Conservation (phyloP, 2,797 vertebrate species). For the Eulemur albifrons region DNA sequence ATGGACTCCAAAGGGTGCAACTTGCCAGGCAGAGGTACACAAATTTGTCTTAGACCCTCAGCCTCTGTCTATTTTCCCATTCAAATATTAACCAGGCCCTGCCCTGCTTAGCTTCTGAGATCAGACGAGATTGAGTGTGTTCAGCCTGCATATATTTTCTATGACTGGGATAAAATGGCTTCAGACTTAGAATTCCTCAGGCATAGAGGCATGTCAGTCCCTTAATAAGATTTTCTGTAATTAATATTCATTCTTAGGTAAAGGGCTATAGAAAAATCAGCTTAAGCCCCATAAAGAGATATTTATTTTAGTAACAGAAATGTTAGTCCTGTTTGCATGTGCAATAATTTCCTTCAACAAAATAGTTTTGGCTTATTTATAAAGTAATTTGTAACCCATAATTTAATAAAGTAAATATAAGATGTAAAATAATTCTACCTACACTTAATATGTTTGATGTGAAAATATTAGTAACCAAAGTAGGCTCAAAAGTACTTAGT, state of each 20-base stretch:
- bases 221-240: constrained; percentile 51
- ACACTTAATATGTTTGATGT: constrained; percentile 40
- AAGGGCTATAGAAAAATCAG: not conserved
- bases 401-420: constrained; percentile 44
- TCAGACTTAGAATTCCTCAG: not conserved
- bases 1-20: not conserved
- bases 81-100: not conserved
- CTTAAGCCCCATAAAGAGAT: constrained; percentile 43
- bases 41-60: not conserved
- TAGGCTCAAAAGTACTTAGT: constrained; percentile 17
- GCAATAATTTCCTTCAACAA: not conserved
- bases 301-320: constrained; percentile 56
- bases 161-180: not conserved
- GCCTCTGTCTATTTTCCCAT: not conserved
- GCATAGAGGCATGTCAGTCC: not conserved
- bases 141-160: not conserved
- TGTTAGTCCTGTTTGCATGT: constrained; percentile 30
- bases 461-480: constrained; percentile 38
- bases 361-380: constrained; percentile 50
- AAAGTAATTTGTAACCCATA: constrained; percentile 56
- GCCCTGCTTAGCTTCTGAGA: not conserved
- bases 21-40: no score
- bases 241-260: constrained; percentile 58
- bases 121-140: not conserved
- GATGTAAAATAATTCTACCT: constrained; percentile 34